Conservation (phyloP, 2,113 vertebrate genomes). For the Empidonax traillii region DNA sequence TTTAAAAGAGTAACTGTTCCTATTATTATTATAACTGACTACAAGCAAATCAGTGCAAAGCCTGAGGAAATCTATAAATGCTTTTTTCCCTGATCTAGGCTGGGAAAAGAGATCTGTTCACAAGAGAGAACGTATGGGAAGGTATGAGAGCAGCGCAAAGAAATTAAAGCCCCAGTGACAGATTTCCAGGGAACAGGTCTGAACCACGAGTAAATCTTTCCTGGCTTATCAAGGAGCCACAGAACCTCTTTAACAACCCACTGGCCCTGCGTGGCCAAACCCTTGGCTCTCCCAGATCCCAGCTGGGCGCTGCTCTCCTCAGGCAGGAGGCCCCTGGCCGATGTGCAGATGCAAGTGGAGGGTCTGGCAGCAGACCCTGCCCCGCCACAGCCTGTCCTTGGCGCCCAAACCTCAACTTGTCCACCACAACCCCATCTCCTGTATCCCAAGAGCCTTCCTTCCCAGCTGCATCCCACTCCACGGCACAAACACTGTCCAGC, state of each 20-base stretch:
- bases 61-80: not conserved
- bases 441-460: not conserved
- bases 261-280: not conserved
- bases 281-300: not conserved
- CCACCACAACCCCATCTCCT: not conserved
- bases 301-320: not conserved
- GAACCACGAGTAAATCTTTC: not conserved
- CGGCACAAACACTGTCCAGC: rapidly evolving
- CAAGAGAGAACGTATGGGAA: not conserved
- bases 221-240: not conserved
- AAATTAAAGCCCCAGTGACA: not conserved
- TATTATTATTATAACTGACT: not conserved
- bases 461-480: rapidly evolving
- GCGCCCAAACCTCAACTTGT: not conserved
- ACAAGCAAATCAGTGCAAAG: not conserved
- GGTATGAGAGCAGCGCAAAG: not conserved
- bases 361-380: not conserved
- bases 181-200: not conserved
- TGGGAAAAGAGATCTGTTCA: not conserved
- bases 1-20: not conserved
- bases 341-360: not conserved
- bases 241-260: not conserved
- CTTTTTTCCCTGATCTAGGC: not conserved
- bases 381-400: not conserved
- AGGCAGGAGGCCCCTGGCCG: not conserved